Percentiles rank a stretch among this genome's conserved stretches.
Conservation (phyloP, 2,113 vertebrate genomes). For the Scalopus aquaticus region DNA sequence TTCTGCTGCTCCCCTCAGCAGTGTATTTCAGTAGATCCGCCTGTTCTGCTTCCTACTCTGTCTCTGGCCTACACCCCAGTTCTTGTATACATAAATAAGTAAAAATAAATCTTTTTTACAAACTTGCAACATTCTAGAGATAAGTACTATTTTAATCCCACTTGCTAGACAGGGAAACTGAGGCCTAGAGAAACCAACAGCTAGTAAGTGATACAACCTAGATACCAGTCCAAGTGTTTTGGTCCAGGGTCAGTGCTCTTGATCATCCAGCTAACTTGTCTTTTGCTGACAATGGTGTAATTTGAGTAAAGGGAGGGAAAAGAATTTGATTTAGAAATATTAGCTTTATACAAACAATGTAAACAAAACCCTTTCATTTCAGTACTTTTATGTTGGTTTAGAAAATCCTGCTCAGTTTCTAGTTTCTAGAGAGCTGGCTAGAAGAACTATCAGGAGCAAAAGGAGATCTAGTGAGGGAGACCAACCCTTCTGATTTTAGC, state of each 20-base stretch:
- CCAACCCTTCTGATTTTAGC: neutral
- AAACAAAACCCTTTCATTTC: neutral
- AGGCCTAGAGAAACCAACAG: neutral
- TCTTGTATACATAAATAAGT: too few relatives aligned
- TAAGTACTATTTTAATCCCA: neutral
- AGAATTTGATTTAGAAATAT: neutral
- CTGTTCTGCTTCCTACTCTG: too few relatives aligned
- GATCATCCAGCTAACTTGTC: neutral
- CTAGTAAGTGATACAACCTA: neutral
- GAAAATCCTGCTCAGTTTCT: conserved; percentile 25
- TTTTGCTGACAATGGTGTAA: neutral
- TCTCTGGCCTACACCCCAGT: neutral
- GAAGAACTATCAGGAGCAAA: neutral
- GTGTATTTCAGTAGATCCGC: too few relatives aligned
- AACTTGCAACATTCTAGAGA: neutral
- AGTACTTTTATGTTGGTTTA: neutral
- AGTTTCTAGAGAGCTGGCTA: neutral
- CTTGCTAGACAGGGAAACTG: conserved; percentile 7
- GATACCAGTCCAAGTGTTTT: neutral
- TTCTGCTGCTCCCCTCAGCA: too few relatives aligned
- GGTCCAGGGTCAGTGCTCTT: neutral
- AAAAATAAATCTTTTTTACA: neutral
- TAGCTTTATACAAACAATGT: neutral
- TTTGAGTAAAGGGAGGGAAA: neutral
- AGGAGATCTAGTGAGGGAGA: neutral